A percentile compares a stretch with the other conserved stretches of the same genome.
Conservation (phyloP, 1,140 invertebrate species). For the Acromyrmex echinatior region DNA sequence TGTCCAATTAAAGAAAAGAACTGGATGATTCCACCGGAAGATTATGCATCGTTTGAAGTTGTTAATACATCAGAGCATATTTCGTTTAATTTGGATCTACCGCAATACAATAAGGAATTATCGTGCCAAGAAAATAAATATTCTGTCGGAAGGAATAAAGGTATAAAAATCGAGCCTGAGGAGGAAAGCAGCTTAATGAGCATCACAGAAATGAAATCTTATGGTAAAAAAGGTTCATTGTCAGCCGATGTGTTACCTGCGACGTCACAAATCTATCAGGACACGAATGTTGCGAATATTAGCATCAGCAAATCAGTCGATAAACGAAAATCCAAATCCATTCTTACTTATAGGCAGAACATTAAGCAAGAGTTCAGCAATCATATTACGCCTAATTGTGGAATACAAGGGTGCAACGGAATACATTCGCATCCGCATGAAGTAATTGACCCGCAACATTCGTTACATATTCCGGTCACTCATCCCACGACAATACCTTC, state of each 20-base stretch:
- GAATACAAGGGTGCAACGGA: constrained; percentile 70
- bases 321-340: constrained; percentile 69
- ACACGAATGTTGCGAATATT: constrained; percentile 44
- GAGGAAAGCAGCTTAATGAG: constrained; percentile 51
- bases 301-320: constrained; percentile 54
- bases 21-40: constrained; percentile 56
- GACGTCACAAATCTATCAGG: constrained; percentile 65
- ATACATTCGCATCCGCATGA: constrained; percentile 74
- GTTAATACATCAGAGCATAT: constrained; percentile 56
- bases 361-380: constrained; percentile 80
- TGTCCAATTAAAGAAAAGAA: constrained; percentile 61
- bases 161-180: constrained; percentile 68
- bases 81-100: constrained; percentile 66
- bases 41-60: constrained; percentile 60
- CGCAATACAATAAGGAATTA: constrained; percentile 64
- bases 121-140: constrained; percentile 67
- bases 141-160: constrained; percentile 58
- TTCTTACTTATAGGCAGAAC: constrained; percentile 68
- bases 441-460: constrained; percentile 71
- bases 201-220: constrained; percentile 63
- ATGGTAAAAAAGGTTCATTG: constrained; percentile 56
- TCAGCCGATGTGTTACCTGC: constrained; percentile 58
- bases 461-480: constrained; percentile 74
- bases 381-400: constrained; percentile 71
- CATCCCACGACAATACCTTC: constrained; percentile 69